Conservation (phyloP, 2,888 invertebrate genomes). For the Aromia moschata region DNA sequence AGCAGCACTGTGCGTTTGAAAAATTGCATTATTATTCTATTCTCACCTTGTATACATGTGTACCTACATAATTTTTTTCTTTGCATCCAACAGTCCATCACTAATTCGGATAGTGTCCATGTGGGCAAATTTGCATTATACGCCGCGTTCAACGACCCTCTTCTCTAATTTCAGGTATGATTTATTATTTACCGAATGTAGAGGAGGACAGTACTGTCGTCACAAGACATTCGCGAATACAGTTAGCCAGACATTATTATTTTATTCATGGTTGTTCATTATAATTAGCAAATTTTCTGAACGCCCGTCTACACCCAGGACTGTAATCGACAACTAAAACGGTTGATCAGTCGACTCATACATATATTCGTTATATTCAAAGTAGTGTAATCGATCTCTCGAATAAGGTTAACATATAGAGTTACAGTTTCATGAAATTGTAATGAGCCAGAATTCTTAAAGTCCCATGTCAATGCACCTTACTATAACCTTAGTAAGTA, state of each 20-base stretch:
- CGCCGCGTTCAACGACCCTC: constrained; percentile 24
- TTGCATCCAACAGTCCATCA: constrained; percentile 2
- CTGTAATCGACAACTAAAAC: too few species aligned
- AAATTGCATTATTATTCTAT: too few species aligned
- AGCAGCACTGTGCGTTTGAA: too few species aligned
- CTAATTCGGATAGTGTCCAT: constrained; percentile 4
- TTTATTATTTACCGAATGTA: constrained; percentile 20
- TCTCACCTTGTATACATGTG: too few species aligned
- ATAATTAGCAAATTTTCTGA: constrained; percentile 12
- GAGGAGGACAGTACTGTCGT: constrained; percentile 14
- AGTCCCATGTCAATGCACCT: too few species aligned
- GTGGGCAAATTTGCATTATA: constrained; percentile 22
- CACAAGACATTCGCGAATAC: background rate
- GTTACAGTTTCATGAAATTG: too few species aligned
- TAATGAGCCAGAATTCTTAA: too few species aligned
- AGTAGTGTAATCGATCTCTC: too few species aligned
- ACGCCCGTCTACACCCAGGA: constrained; percentile 2
- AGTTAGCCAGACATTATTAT: constrained; percentile 5
- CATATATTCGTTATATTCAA: too few species aligned
- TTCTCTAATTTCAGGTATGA: constrained; percentile 4
- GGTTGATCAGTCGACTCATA: too few species aligned
- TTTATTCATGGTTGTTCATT: constrained; percentile 14
- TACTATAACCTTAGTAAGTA: too few species aligned
- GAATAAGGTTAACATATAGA: too few species aligned
- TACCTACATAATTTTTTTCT: background rate